Percentiles rank a stretch among this genome's conserved stretches.
Evolutionary conservation across 2,797 vertebrate genomes (phyloP).

Genomic region (Aulostomus chinensis): DNA sequence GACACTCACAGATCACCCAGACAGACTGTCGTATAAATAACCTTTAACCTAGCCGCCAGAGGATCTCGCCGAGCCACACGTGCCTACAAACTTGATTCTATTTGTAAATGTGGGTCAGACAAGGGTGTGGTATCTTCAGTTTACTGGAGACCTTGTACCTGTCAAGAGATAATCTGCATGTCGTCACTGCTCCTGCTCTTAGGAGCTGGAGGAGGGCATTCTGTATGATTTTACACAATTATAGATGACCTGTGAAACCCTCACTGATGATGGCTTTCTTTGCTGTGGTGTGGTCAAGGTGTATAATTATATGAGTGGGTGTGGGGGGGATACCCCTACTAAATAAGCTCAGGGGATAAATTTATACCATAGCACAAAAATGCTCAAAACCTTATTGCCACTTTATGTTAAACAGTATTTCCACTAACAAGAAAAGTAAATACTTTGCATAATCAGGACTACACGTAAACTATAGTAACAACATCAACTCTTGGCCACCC

Average conservation of each 20-base stretch:
- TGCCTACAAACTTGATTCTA: slow-evolving; percentile 64
- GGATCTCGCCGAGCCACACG: slow-evolving; percentile 50
- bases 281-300: slow-evolving; percentile 27
- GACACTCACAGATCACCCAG: slow-evolving; percentile 52
- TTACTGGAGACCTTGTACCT: slow-evolving; percentile 68
- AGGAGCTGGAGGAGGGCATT: neutral
- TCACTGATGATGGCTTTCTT: neutral
- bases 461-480: slow-evolving; percentile 15
- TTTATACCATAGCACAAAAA: too few species aligned
- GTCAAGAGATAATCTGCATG: slow-evolving; percentile 56
- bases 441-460: neutral
- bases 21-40: slow-evolving; percentile 71
- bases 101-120: slow-evolving; percentile 79
- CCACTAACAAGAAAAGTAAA: neutral
- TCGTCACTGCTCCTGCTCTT: slow-evolving; percentile 17
- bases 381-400: too few species aligned
- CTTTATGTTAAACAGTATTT: too few species aligned
- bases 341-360: too few species aligned
- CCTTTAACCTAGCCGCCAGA: slow-evolving; percentile 49
- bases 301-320: too few species aligned
- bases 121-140: slow-evolving; percentile 54
- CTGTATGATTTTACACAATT: slow-evolving; percentile 19
- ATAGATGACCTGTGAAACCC: neutral
- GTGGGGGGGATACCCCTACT: too few species aligned
- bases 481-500: slow-evolving; percentile 51